Evolutionary conservation across 2,888 invertebrate genomes (phyloP), one percentile per base, ranked within the genome.

Genomic region (Trichopoda pennipes): DNA sequence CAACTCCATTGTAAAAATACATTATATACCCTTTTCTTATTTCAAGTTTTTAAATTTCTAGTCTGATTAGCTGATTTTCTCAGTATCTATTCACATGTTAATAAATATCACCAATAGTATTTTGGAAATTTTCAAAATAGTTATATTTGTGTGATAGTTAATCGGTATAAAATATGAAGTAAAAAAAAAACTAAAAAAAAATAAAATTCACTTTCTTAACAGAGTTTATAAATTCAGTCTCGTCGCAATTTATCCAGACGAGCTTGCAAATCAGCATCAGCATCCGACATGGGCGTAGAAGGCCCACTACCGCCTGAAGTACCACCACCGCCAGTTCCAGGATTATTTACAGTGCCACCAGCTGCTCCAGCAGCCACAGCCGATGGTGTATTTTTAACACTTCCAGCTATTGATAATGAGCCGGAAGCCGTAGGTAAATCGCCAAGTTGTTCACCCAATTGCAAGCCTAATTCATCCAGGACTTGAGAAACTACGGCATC

Each of bases 261-360:
- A 70, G 98, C 98, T 92, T 99, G 98, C 85, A 99, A 93, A 92
- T 99, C 99, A 21, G 99, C 99, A 92, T 99, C 99, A 0, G 97
- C 97, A 91, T 96, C 97, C n/a, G 94, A 93, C 77, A 94, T 88
- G 21, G 92, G 91, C 12, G 92, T 92, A 0, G 92, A 92, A 7
- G 91, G 92, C 14, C 91, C 93, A 84, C 91, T 91, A 42, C 92
- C 91, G 49, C 91, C 90, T 81, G 91, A 87, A 19, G 21, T 53
- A 14, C 61, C 79, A 19, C 55, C 78, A 3, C 87, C 73, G 74
- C 90, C 91, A 44, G 89, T 88, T 47, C 91, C 89, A 76, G 91
- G 89, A 38, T 85, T 92, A 9, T 90, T 92, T 73, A 91, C 90
- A 38, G 91, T 88, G 9, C 91, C 90, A 69, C 91, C 91, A 2